Conservation (phyloP, 2,113 vertebrate species). For the Pterocles orientalis region DNA sequence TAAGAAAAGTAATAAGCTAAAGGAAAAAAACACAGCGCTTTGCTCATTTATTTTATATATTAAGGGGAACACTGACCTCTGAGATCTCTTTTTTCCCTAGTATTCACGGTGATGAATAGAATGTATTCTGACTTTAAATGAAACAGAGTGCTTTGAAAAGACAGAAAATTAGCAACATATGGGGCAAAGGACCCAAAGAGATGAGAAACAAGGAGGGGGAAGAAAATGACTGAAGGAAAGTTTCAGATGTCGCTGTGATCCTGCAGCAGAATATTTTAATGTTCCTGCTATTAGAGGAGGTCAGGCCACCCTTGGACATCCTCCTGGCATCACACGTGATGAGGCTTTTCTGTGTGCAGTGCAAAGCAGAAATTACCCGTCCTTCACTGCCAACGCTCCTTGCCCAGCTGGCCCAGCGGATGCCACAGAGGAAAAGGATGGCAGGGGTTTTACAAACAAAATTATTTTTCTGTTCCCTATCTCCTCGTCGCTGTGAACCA, state of each 20-base stretch:
- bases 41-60: slow-evolving; percentile 64
- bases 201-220: slow-evolving; percentile 52
- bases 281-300: not conserved
- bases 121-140: slow-evolving; percentile 72
- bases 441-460: not conserved
- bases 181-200: slow-evolving; percentile 61
- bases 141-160: slow-evolving; percentile 74
- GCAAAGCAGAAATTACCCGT: not conserved
- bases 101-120: slow-evolving; percentile 64
- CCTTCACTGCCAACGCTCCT: not conserved
- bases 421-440: not conserved
- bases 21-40: not conserved
- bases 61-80: slow-evolving; percentile 66
- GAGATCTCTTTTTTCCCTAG: slow-evolving; percentile 34
- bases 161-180: slow-evolving; percentile 78
- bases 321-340: not conserved
- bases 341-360: not conserved
- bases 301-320: not conserved
- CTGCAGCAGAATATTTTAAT: slow-evolving; percentile 18
- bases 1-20: slow-evolving; percentile 58
- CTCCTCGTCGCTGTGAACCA: not conserved
- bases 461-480: not conserved
- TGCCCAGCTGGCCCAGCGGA: accelerated
- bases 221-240: slow-evolving; percentile 44
- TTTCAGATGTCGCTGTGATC: slow-evolving; percentile 62